Percentiles rank a stretch among this genome's conserved stretches.
phyloP scores from a whole-genome alignment of 2,113 vertebrate genomes.

The Spilogale gracilis region DNA sequence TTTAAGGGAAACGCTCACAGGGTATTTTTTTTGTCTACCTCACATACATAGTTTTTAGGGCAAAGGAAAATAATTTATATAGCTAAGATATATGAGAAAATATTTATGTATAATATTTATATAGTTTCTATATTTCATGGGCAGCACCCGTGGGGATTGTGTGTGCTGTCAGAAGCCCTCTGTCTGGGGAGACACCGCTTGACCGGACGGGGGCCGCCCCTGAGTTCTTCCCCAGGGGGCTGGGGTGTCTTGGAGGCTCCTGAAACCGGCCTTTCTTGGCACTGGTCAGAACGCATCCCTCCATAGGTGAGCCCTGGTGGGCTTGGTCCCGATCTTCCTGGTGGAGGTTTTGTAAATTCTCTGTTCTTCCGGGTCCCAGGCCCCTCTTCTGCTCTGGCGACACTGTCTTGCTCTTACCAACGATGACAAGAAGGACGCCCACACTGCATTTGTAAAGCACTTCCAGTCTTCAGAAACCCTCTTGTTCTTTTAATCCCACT shows the following conservation, averaged over 20 bases:
- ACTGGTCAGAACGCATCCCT: too few species aligned
- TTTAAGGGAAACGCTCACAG: slow-evolving; percentile 83
- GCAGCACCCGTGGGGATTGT: slow-evolving; percentile 27
- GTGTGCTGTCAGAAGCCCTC: not conserved
- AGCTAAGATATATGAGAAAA: slow-evolving; percentile 86
- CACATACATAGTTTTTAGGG: slow-evolving; percentile 88
- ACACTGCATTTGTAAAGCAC: slow-evolving; percentile 64
- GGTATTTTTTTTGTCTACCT: slow-evolving; percentile 93
- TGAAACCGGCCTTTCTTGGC: not conserved
- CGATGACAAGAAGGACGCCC: not conserved
- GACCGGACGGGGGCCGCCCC: not conserved
- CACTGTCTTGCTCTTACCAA: not conserved
- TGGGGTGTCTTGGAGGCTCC: not conserved
- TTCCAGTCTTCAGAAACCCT: slow-evolving; percentile 40
- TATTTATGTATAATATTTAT: slow-evolving; percentile 91
- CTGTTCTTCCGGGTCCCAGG: not conserved
- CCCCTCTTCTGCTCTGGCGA: not conserved
- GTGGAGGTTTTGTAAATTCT: not conserved
- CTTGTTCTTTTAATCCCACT: not conserved
- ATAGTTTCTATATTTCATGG: slow-evolving; percentile 81
- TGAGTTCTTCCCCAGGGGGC: not conserved
- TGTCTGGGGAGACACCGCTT: not conserved
- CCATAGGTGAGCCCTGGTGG: not conserved
- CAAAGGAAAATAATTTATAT: slow-evolving; percentile 83
- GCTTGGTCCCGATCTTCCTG: not conserved